Conservation (phyloP, 2,888 invertebrate genomes). For the Danaus chrysippus region DNA sequence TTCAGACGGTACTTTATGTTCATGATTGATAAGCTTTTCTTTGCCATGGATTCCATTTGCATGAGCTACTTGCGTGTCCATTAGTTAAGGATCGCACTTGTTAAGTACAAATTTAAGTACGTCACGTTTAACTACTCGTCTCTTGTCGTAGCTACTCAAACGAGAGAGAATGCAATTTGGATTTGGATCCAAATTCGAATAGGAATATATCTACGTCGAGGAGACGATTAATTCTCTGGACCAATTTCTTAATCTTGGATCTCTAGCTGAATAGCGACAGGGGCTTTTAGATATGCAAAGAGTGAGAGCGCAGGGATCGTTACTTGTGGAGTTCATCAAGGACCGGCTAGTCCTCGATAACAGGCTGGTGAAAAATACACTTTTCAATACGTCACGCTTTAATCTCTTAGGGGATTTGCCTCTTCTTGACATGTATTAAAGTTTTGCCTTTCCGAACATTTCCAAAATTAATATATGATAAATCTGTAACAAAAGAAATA, state of each 20-base stretch:
- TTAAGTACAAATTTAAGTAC: constrained; percentile 54
- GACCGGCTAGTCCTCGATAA: constrained; percentile 77
- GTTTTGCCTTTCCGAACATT: constrained; percentile 66
- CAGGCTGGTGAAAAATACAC: constrained; percentile 67
- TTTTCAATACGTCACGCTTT: constrained; percentile 59
- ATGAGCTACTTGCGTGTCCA: constrained; percentile 67
- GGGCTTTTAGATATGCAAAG: constrained; percentile 71
- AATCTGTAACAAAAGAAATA: constrained; percentile 68
- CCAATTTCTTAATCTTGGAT: constrained; percentile 81
- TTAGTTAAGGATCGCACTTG: constrained; percentile 55
- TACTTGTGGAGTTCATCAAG: constrained; percentile 76
- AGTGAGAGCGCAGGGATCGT: constrained; percentile 72
- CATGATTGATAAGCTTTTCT: constrained; percentile 61
- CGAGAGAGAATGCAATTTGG: constrained; percentile 50
- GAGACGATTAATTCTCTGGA: constrained; percentile 66
- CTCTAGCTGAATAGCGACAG: constrained; percentile 76
- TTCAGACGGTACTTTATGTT: constrained; percentile 68
- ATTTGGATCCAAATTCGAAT: constrained; percentile 48
- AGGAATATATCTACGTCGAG: constrained; percentile 56
- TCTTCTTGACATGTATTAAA: constrained; percentile 72
- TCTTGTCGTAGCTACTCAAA: constrained; percentile 42
- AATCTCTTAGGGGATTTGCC: constrained; percentile 50
- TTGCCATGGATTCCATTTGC: constrained; percentile 72
- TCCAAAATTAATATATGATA: constrained; percentile 47
- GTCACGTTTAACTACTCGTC: constrained; percentile 36